phyloP scores from a whole-genome alignment of 2,888 invertebrate genomes.

The Rhimphoctona megacephalus region DNA sequence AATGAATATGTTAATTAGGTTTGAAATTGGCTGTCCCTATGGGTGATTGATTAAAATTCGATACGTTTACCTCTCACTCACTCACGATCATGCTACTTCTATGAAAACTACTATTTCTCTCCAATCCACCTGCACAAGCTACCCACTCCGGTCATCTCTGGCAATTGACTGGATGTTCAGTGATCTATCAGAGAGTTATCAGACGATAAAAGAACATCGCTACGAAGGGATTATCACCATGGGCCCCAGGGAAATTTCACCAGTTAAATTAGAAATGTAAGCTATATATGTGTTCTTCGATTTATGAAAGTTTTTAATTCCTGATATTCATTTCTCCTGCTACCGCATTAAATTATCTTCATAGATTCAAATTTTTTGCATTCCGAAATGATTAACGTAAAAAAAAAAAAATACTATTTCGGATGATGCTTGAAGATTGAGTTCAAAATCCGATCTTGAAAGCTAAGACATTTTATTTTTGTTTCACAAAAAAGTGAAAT shows the following conservation, averaged over 20 bases:
- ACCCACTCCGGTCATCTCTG: constrained; percentile 27
- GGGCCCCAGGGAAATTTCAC: constrained; percentile 57
- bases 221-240: constrained; percentile 55
- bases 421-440: neutral
- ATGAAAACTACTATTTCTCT: constrained; percentile 52
- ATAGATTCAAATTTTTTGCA: neutral
- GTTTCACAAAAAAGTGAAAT: neutral
- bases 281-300: constrained; percentile 1
- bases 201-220: constrained; percentile 52
- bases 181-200: constrained; percentile 63
- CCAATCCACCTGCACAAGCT: neutral
- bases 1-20: constrained; percentile 84
- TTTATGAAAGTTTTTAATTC: constrained; percentile 28
- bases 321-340: neutral
- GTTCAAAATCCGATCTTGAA: neutral
- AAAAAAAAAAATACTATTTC: neutral
- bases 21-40: constrained; percentile 82
- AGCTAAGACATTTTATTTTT: neutral
- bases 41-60: constrained; percentile 84
- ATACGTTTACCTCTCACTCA: constrained; percentile 77
- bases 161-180: constrained; percentile 60
- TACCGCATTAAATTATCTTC: neutral
- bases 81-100: constrained; percentile 27
- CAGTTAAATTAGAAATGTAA: constrained; percentile 52
- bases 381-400: neutral